phyloP scores from a whole-genome alignment of 2,888 invertebrate species.

The Drosophila kambysellisi region DNA sequence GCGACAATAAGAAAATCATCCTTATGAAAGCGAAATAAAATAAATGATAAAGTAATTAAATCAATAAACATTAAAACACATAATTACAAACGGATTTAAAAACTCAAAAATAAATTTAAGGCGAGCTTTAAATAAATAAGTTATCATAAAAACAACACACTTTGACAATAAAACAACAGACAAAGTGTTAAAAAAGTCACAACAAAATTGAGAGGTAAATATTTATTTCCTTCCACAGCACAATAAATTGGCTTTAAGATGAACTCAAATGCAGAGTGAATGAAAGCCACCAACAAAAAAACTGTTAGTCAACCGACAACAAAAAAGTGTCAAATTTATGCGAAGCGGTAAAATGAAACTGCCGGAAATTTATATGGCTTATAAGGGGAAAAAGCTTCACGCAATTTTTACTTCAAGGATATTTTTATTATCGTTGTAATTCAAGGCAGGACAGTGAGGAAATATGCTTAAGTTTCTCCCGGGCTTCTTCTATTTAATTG shows the following conservation, averaged over 20 bases:
- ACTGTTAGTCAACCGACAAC: conserved; percentile 21
- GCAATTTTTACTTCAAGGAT: conserved; percentile 54
- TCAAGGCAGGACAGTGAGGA: conserved; percentile 28
- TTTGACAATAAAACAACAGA: neutral
- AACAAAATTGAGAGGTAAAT: conserved; percentile 57
- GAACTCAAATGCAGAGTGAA: conserved; percentile 43
- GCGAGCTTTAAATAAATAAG: neutral
- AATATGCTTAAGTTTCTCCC: conserved; percentile 15
- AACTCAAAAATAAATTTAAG: neutral
- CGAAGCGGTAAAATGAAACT: conserved; percentile 70
- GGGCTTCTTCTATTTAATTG: conserved; percentile 13
- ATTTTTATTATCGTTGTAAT: conserved; percentile 56
- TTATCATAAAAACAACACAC: conserved; percentile 1
- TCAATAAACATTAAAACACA: conserved; percentile 14
- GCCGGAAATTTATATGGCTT: conserved; percentile 76
- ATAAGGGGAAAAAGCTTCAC: conserved; percentile 44
- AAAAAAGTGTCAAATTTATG: conserved; percentile 57
- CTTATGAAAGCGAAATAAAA: neutral
- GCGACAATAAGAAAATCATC: conserved; percentile 22
- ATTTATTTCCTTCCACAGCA: conserved; percentile 57
- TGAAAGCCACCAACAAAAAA: conserved; percentile 16
- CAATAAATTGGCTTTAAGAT: conserved; percentile 61
- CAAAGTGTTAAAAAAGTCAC: conserved; percentile 3
- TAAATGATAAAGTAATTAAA: neutral
- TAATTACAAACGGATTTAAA: neutral